These are phyloP conservation scores for Boloria euphrosyne DNA, from an alignment of 2,888 invertebrate species.

Conservation along the genomic window DNA sequence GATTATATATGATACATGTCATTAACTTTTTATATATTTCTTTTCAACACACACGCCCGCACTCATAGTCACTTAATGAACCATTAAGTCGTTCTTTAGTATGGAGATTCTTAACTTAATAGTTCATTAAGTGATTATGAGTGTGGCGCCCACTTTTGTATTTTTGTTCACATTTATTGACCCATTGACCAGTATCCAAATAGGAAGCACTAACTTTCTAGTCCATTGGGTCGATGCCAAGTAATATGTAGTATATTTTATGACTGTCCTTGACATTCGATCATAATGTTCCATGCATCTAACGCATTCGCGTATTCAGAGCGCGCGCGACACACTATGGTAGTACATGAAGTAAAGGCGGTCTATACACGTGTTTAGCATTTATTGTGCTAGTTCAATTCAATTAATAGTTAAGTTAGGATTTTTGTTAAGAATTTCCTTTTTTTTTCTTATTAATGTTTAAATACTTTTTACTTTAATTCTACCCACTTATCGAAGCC, in stretches of 20 bases:
- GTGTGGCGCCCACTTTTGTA: no score
- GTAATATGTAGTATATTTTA: slow-evolving; percentile 43
- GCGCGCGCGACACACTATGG: slow-evolving; percentile 51
- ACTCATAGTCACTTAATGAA: no score
- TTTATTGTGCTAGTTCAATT: background rate
- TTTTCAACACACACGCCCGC: no score
- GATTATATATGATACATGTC: no score
- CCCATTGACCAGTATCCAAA: background rate
- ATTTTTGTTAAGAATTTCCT: no score
- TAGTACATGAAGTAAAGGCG: background rate
- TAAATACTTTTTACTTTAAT: no score
- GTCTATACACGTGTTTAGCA: background rate
- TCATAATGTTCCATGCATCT: background rate
- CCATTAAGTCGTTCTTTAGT: no score
- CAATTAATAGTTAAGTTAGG: background rate
- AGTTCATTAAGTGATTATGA: no score
- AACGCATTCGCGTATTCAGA: slow-evolving; percentile 48
- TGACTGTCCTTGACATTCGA: slow-evolving; percentile 45
- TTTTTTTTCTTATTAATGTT: no score
- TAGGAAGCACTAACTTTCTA: slow-evolving; percentile 25
- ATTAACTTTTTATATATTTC: no score
- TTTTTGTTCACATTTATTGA: background rate
- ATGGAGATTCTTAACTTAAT: no score
- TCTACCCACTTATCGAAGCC: no score
- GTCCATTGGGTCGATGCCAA: slow-evolving; percentile 42